Evolutionary conservation across 2,888 invertebrate species (phyloP).

Genomic region (Byasa hedistus): DNA sequence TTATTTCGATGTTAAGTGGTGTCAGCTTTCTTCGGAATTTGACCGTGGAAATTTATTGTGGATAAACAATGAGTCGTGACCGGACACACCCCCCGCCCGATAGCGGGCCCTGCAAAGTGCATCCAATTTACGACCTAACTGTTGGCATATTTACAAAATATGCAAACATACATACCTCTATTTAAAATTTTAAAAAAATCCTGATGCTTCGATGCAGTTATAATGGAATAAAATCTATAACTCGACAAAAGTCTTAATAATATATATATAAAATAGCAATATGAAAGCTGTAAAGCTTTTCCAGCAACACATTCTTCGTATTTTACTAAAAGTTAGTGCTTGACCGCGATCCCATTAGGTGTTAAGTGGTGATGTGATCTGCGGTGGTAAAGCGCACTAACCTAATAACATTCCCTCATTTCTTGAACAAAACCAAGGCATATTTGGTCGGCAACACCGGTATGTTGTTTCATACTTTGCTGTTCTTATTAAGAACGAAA

Average conservation of each 20-base stretch:
- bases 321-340: too few relatives aligned
- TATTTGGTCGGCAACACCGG: too few relatives aligned
- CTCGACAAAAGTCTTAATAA: background rate
- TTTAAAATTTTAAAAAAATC: background rate
- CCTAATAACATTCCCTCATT: too few relatives aligned
- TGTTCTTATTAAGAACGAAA: too few relatives aligned
- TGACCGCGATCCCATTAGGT: too few relatives aligned
- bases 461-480: too few relatives aligned
- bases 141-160: slow-evolving; percentile 55
- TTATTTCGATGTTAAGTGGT: slow-evolving; percentile 44
- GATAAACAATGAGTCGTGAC: slow-evolving; percentile 76
- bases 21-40: slow-evolving; percentile 59
- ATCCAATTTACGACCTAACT: slow-evolving; percentile 68
- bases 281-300: background rate
- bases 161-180: background rate
- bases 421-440: too few relatives aligned
- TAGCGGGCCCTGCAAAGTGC: slow-evolving; percentile 63
- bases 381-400: too few relatives aligned
- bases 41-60: slow-evolving; percentile 67
- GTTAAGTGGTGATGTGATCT: too few relatives aligned
- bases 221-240: background rate
- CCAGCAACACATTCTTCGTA: too few relatives aligned
- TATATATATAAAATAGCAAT: background rate
- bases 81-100: slow-evolving; percentile 60
- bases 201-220: background rate